Conservation (phyloP, 1,140 invertebrate genomes). For the Sinonovacula constricta region DNA sequence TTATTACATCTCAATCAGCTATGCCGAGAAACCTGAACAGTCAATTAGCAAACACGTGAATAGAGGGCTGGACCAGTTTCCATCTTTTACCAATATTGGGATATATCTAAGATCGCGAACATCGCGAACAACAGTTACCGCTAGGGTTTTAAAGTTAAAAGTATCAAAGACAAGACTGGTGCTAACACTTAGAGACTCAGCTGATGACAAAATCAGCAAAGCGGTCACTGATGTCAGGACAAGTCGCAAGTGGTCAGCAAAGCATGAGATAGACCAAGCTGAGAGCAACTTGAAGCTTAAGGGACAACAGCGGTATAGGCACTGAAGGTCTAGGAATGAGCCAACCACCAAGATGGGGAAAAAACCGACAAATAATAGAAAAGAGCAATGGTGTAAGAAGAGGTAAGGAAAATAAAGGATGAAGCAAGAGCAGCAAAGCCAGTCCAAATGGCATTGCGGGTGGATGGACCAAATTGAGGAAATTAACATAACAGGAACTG, state of each 20-base stretch:
- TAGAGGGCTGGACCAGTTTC: slow-evolving; percentile 8
- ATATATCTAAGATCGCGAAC: slow-evolving; percentile 39
- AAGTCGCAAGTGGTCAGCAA: slow-evolving; percentile 23
- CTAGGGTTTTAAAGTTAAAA: slow-evolving; percentile 32
- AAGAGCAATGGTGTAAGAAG: slow-evolving; percentile 15
- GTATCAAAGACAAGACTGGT: too few relatives aligned
- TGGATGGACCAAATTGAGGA: slow-evolving; percentile 12
- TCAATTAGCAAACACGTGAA: slow-evolving; percentile 13
- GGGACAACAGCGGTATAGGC: neutral
- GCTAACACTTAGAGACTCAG: too few relatives aligned
- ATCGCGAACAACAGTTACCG: slow-evolving; percentile 31
- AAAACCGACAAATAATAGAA: neutral
- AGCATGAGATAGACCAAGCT: slow-evolving; percentile 5
- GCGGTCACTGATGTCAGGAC: slow-evolving; percentile 7
- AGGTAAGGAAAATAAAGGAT: slow-evolving; percentile 3
- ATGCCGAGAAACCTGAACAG: slow-evolving; percentile 26
- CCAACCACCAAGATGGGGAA: neutral
- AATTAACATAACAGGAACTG: slow-evolving; percentile 38
- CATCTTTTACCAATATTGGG: slow-evolving; percentile 36
- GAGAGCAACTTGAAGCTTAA: neutral
- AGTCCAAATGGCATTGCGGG: slow-evolving; percentile 12
- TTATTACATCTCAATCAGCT: slow-evolving; percentile 1
- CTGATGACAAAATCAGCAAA: neutral
- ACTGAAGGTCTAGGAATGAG: neutral
- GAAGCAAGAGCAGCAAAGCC: slow-evolving; percentile 6